These are phyloP conservation scores for Melanostoma mellinum DNA, from an alignment of 2,888 invertebrate species.

Conservation along the genomic window DNA sequence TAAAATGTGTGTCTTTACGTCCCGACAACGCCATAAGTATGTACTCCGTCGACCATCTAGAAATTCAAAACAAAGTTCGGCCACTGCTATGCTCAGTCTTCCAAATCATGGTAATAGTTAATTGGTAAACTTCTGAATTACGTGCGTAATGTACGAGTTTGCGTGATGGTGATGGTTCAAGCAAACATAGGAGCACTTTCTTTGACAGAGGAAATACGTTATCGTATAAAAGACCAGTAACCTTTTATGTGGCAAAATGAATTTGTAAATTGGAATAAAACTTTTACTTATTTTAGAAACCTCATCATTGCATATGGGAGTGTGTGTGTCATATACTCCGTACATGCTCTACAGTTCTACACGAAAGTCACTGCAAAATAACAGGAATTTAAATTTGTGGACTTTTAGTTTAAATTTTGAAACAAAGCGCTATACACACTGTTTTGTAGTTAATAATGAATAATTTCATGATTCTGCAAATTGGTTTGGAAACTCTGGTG, in stretches of 20 bases:
- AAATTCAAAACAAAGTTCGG: conserved; percentile 50
- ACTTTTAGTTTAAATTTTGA: conserved; percentile 37
- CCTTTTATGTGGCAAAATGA: conserved; percentile 47
- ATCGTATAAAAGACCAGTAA: conserved; percentile 4
- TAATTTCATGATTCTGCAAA: conserved; percentile 20
- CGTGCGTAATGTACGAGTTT: conserved; percentile 64
- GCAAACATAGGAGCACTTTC: conserved; percentile 2
- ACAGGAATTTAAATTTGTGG: conserved; percentile 48
- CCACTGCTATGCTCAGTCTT: conserved; percentile 43
- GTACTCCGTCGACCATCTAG: no score
- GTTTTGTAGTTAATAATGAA: conserved; percentile 14
- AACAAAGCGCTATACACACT: not conserved
- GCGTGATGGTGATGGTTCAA: conserved; percentile 38
- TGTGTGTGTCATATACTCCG: not conserved
- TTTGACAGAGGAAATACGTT: not conserved
- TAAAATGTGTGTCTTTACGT: no score
- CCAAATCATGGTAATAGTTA: conserved; percentile 67
- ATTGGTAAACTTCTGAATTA: conserved; percentile 70
- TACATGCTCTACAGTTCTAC: not conserved
- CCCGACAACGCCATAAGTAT: no score
- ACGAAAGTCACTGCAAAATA: conserved; percentile 4
- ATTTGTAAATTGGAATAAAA: conserved; percentile 64
- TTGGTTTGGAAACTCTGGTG: not conserved
- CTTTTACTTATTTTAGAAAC: conserved; percentile 58
- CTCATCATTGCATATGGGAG: conserved; percentile 15